These are phyloP conservation scores for Aricia agestis DNA, from an alignment of 1,140 invertebrate genomes.

Conservation along the genomic window DNA sequence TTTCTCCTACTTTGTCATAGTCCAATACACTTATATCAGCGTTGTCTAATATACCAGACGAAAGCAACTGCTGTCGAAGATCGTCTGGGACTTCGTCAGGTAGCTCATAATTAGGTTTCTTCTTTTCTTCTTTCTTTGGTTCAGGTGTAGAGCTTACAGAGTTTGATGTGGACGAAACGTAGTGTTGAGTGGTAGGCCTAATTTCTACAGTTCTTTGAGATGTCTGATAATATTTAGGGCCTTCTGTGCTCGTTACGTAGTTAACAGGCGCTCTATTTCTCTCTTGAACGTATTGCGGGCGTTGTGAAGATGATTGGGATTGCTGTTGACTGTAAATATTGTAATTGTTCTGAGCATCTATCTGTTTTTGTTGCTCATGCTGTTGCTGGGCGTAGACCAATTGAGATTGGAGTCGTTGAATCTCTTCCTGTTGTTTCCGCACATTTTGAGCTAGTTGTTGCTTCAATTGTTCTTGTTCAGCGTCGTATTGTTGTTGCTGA, in stretches of 20 bases:
- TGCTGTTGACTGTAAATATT: constrained; percentile 49
- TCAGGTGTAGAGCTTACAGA: constrained; percentile 59
- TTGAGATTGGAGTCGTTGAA: constrained; percentile 63
- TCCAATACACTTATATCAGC: constrained; percentile 91
- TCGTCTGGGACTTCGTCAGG: constrained; percentile 93
- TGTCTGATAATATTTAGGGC: constrained; percentile 58
- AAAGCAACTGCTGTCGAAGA: constrained; percentile 87
- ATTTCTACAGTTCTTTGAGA: constrained; percentile 63
- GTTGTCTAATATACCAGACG: constrained; percentile 89
- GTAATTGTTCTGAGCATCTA: constrained; percentile 34
- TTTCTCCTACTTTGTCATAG: constrained; percentile 92
- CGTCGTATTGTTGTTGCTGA: constrained; percentile 58
- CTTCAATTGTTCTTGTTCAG: constrained; percentile 73
- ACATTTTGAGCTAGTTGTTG: constrained; percentile 66
- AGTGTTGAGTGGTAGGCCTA: constrained; percentile 61
- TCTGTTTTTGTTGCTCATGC: constrained; percentile 43
- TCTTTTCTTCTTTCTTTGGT: constrained; percentile 72
- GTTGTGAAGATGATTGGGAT: constrained; percentile 47
- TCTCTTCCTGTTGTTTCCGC: constrained; percentile 68
- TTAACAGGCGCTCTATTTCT: constrained; percentile 47
- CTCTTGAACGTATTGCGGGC: constrained; percentile 56
- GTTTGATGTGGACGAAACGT: constrained; percentile 62
- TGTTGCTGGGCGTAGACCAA: constrained; percentile 51
- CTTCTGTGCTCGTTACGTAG: constrained; percentile 51
- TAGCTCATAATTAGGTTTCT: constrained; percentile 78